Percentiles rank a stretch among this genome's conserved stretches.
Evolutionary conservation across 1,140 invertebrate species (phyloP).

Genomic region (Cyphomyrmex costatus): DNA sequence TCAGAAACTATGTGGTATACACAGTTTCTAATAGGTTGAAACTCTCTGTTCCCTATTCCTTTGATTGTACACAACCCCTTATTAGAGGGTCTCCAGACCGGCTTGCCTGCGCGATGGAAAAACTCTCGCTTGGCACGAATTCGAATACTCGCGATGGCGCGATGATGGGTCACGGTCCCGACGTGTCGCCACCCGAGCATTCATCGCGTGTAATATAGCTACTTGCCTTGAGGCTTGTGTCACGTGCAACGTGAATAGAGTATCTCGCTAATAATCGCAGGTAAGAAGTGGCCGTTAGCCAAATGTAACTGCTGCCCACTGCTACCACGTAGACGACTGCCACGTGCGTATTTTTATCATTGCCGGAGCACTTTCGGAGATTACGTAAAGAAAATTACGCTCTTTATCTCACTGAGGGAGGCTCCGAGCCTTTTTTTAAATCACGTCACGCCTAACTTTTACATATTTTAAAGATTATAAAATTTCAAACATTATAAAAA

Average conservation of each 20-base stretch:
- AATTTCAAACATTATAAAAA: not conserved
- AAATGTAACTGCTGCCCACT: conserved; percentile 44
- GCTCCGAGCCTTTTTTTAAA: not conserved
- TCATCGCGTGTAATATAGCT: conserved; percentile 53
- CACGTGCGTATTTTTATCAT: conserved; percentile 59
- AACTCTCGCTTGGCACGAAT: conserved; percentile 43
- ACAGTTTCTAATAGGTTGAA: too few relatives aligned
- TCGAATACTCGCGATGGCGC: conserved; percentile 26
- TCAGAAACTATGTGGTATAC: too few relatives aligned
- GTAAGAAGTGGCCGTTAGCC: conserved; percentile 45
- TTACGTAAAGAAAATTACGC: conserved; percentile 23
- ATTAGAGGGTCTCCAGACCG: too few relatives aligned
- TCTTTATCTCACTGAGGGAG: not conserved
- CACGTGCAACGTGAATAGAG: conserved; percentile 61
- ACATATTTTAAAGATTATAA: not conserved
- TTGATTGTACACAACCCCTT: too few relatives aligned
- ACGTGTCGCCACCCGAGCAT: conserved; percentile 42
- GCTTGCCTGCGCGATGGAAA: conserved; percentile 10
- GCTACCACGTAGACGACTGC: conserved; percentile 5
- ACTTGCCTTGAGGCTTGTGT: conserved; percentile 46
- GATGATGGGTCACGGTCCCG: conserved; percentile 49
- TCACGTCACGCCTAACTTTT: not conserved
- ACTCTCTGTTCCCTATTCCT: too few relatives aligned
- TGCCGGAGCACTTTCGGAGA: conserved; percentile 5
- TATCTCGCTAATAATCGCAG: conserved; percentile 54